Percentiles rank a stretch among this genome's conserved stretches.
Conservation (phyloP, 1,140 invertebrate genomes). For the Drosophila baimaii region DNA sequence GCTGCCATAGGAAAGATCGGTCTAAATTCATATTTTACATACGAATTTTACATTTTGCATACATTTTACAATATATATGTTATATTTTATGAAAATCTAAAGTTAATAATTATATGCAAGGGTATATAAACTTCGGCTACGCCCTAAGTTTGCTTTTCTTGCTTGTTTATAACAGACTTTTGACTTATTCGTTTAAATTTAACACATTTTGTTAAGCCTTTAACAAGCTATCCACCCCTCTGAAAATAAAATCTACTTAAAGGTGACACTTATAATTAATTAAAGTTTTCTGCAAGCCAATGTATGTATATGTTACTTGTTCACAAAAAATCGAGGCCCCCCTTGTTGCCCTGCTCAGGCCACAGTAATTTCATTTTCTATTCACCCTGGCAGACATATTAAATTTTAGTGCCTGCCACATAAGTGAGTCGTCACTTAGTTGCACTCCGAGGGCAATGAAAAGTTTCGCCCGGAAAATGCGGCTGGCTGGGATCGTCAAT, state of each 20-base stretch:
- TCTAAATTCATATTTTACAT: too few species aligned
- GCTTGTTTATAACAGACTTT: too few species aligned
- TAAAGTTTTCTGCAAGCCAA: neutral
- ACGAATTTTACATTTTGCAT: too few species aligned
- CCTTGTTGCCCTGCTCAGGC: neutral
- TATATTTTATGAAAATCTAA: too few species aligned
- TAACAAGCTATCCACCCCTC: neutral
- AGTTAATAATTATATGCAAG: too few species aligned
- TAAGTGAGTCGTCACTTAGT: constrained; percentile 47
- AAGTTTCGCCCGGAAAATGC: constrained; percentile 43
- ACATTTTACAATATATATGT: too few species aligned
- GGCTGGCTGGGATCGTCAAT: constrained; percentile 36
- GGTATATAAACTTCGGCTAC: too few species aligned
- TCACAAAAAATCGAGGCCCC: neutral
- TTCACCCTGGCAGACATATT: constrained; percentile 26
- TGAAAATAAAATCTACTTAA: neutral
- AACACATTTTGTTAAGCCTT: neutral
- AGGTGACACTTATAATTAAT: neutral
- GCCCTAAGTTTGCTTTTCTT: too few species aligned
- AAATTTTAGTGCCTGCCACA: constrained; percentile 43
- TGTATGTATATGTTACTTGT: neutral
- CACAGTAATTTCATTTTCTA: constrained; percentile 44
- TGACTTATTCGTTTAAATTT: too few species aligned
- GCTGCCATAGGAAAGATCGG: too few species aligned
- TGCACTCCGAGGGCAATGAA: constrained; percentile 52